These are phyloP conservation scores for Colistium nudipinnis DNA, from an alignment of 2,113 vertebrate species.

Conservation along the genomic window DNA sequence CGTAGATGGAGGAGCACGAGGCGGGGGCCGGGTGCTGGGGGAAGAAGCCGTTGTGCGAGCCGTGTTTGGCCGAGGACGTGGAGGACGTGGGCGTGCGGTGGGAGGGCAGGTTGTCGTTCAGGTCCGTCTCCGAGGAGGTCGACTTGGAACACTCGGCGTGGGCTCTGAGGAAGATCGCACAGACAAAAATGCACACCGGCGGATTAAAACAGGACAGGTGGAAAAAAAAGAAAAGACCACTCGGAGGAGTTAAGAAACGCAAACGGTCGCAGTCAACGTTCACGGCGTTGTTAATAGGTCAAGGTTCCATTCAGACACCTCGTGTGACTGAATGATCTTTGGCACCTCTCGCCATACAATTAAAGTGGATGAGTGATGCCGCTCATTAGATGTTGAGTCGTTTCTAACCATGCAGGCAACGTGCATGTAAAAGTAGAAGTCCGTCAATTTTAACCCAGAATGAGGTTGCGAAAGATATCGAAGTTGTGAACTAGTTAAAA, in stretches of 20 bases:
- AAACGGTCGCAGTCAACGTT: conserved; percentile 2
- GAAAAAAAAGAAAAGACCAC: not conserved
- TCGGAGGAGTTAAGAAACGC: not conserved
- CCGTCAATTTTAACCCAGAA: not conserved
- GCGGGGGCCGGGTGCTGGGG: conserved; percentile 81
- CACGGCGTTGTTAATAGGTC: conserved; percentile 26
- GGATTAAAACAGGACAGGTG: too few relatives aligned
- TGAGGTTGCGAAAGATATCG: not conserved
- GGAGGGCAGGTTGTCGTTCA: conserved; percentile 93
- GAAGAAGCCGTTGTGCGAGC: conserved; percentile 91
- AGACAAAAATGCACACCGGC: too few relatives aligned
- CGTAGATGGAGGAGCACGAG: conserved; percentile 86
- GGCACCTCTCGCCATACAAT: not conserved
- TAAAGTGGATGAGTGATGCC: not conserved
- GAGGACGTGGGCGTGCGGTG: conserved; percentile 85
- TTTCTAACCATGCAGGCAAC: conserved; percentile 41
- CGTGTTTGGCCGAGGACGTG: conserved; percentile 83
- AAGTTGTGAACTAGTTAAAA: too few relatives aligned
- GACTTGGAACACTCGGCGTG: conserved; percentile 89
- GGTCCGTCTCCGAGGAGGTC: conserved; percentile 95
- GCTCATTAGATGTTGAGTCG: not conserved
- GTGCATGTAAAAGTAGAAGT: not conserved
- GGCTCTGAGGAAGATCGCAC: conserved; percentile 75
- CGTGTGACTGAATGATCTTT: conserved; percentile 22
- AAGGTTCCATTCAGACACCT: not conserved